Evolutionary conservation across 2,888 invertebrate genomes (phyloP), one percentile per base, ranked within the genome.

Genomic region (Rhorus exstirpatorius): DNA sequence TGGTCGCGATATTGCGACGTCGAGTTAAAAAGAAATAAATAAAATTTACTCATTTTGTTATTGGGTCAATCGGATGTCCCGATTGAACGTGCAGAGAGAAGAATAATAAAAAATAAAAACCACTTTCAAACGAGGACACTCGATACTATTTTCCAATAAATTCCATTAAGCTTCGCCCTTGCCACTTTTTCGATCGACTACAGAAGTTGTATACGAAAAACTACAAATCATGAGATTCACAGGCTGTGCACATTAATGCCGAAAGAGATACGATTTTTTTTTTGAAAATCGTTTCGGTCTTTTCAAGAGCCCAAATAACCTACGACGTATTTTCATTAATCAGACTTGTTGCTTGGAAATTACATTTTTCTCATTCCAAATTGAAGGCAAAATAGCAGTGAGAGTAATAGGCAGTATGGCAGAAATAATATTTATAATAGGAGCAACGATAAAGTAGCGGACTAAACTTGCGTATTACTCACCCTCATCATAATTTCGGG

Each of bases 1-100:
- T 67, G 49, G 19, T 19, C 31, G 46, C 17, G 31, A 67, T 19
- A 67, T 51, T 21, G 67, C 10, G 19, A 26, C n/a, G n/a, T 17
- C 19, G 49, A 67, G 6, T 12, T 38, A 60, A 19, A 19, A 65
- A 58, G 6, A 6, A 2, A 31, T 31, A 6, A 63, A 70, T n/a
- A n/a, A n/a, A n/a, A n/a, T n/a, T n/a, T n/a, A n/a, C n/a, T n/a
- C 49, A 41, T 17, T 41, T 53, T 19, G 19, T 31, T 41, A 68
- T 58, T 46, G 31, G 21, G 17, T 65, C 65, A 46, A 44, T 71
- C 67, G 76, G 26, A 65, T 76, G 83, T 67, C 71, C 71, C 26
- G 63, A 70, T 79, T 79, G 8, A 44, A 61, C 46, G 17, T 55
- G 35, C 8, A 38, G 2, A 41, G 55, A 72, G 60, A 77, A 65